These are phyloP conservation scores for Ailuropoda melanoleuca DNA, from an alignment of 2,113 vertebrate species.

Conservation along the genomic window DNA sequence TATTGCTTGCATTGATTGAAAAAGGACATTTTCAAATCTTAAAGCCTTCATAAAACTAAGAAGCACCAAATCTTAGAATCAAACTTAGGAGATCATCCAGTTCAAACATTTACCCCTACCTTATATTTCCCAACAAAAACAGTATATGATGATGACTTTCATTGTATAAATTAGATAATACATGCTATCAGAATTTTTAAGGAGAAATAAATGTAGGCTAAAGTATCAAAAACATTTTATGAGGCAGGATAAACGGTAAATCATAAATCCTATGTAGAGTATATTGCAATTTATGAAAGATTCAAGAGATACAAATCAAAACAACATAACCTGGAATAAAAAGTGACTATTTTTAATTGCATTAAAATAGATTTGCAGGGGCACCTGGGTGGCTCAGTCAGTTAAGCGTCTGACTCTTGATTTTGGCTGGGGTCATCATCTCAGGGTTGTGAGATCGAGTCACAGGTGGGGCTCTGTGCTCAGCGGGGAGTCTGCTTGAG, in stretches of 20 bases:
- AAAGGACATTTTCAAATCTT: neutral
- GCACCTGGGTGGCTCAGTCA: neutral
- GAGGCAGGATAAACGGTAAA: neutral
- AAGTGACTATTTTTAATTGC: slow-evolving; percentile 28
- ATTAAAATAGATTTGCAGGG: slow-evolving; percentile 26
- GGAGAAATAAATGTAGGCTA: neutral
- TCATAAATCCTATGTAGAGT: neutral
- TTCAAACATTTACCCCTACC: neutral
- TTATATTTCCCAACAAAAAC: neutral
- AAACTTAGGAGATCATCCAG: neutral
- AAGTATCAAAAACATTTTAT: slow-evolving; percentile 24
- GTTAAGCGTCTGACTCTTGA: neutral
- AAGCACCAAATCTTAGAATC: neutral
- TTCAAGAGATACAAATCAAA: slow-evolving; percentile 29
- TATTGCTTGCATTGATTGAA: neutral
- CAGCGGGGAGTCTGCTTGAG: neutral
- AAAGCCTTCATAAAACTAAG: neutral
- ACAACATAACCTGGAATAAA: slow-evolving; percentile 27
- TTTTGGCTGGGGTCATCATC: neutral
- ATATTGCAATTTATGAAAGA: slow-evolving; percentile 16
- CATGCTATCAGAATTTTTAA: neutral
- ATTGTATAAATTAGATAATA: neutral
- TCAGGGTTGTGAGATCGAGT: neutral
- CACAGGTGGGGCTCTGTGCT: neutral
- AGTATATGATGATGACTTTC: neutral